phyloP scores from a whole-genome alignment of 2,797 vertebrate species.

The Poeciliopsis paucimaculata region DNA sequence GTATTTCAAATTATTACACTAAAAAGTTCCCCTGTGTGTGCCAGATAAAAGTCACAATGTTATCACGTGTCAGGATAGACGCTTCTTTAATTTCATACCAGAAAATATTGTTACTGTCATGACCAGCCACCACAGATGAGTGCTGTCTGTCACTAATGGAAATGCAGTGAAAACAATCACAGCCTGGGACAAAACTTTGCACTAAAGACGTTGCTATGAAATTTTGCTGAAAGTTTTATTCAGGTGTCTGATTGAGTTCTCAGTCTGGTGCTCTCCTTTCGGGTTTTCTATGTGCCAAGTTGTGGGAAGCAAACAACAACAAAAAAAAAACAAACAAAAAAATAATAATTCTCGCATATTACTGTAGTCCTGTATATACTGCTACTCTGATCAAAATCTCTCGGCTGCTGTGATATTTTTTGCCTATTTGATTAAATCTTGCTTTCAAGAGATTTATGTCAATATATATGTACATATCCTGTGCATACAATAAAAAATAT shows the following conservation, averaged over 20 bases:
- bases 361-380: conserved; percentile 45
- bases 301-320: conserved; percentile 31
- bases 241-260: conserved; percentile 58
- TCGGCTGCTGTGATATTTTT: conserved; percentile 56
- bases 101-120: conserved; percentile 5
- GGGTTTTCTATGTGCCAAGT: conserved; percentile 70
- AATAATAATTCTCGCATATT: conserved; percentile 25
- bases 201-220: conserved; percentile 43
- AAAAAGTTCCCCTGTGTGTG: conserved; percentile 3
- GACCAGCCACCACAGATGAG: conserved; percentile 8
- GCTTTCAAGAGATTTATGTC: conserved; percentile 54
- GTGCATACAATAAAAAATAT: conserved; percentile 52
- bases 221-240: conserved; percentile 37
- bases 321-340: conserved; percentile 3
- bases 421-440: conserved; percentile 62
- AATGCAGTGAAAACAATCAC: conserved; percentile 19
- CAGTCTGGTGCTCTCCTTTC: conserved; percentile 68
- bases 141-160: conserved; percentile 43
- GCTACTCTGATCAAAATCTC: conserved; percentile 53
- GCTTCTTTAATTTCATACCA: not conserved
- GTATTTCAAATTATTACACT: conserved; percentile 5
- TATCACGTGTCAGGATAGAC: not conserved
- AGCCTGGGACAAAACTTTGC: conserved; percentile 39
- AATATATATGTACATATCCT: conserved; percentile 53
- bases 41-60: conserved; percentile 1